Evolutionary conservation across 1,140 invertebrate species (phyloP).

Genomic region (Phymastichus coffea): DNA sequence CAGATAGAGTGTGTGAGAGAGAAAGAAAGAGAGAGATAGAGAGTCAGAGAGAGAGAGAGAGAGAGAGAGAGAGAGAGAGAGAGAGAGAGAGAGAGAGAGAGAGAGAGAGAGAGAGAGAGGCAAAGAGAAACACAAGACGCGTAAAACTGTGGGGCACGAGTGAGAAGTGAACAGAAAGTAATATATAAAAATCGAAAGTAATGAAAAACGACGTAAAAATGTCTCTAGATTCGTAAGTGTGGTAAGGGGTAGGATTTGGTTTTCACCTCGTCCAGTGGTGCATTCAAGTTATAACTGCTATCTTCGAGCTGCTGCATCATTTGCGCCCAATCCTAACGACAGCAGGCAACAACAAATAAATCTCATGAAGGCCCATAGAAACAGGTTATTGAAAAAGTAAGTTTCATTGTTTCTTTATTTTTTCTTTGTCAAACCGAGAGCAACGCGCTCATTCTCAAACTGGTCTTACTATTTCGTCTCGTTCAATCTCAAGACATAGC

Average conservation of each 20-base stretch:
- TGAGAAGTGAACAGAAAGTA: too few relatives aligned
- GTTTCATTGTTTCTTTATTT: not conserved
- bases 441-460: constrained; percentile 4
- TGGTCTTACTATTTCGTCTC: too few relatives aligned
- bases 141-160: too few relatives aligned
- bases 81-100: constrained; percentile 17
- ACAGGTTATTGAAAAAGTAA: too few relatives aligned
- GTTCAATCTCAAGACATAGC: too few relatives aligned
- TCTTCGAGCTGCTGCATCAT: constrained; percentile 77
- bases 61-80: constrained; percentile 21
- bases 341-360: constrained; percentile 57
- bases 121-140: too few relatives aligned
- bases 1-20: too few relatives aligned
- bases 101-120: constrained; percentile 24
- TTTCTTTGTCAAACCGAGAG: constrained; percentile 13
- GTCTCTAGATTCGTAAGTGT: too few relatives aligned
- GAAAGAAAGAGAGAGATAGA: too few relatives aligned
- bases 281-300: constrained; percentile 73
- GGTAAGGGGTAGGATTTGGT: constrained; percentile 35
- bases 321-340: constrained; percentile 74
- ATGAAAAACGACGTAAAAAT: too few relatives aligned
- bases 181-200: too few relatives aligned
- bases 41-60: not conserved
- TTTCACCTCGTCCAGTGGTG: constrained; percentile 71
- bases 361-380: constrained; percentile 27